Base-by-base conservation (phyloP, 2,888 invertebrate genomes). In the Machimus rusticus region DNA sequence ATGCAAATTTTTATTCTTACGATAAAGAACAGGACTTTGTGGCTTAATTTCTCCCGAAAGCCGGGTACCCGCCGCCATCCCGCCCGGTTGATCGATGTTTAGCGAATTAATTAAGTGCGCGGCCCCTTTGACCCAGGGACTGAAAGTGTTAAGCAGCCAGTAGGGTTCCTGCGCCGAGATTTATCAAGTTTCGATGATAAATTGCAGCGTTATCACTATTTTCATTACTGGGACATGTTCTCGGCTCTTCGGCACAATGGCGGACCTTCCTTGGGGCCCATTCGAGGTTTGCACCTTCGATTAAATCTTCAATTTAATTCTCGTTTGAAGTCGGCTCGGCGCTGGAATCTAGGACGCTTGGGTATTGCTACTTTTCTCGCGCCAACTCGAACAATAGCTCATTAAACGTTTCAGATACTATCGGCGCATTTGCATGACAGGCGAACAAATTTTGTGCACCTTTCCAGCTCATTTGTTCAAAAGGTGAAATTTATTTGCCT, bases 1-100 rank as follows among this genome's bases (percentile, higher is more conserved):
- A 84, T 84, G 84, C 84, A 66, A 84, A 84, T 84, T 84, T 84
- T 74, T 84, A 84, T 84, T 84, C 39, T 84, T 31, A 66, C 23
- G 81, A 51, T 81, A 66, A 81, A 81, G 81, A 55, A 81, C 81
- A 66, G 37, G 66, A 19, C 74, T 84, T 84, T 57, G 57, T 84
- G 84, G 84, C 39, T 66, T 84, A 84, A 66, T 84, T 84, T 39
- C 84, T 23, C 31, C 66, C 23, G 55, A 55, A 81, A 55, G n/a
- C 12, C 55, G 5, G 6, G 31, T 16, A 55, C 1, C 37, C 31
- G 57, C 14, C 14, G 66, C 23, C 66, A n/a, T n/a, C 6, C 51
- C n/a, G 51, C 16, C 51, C 6, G n/a, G 51, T 46, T 81, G 81
- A 81, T 81, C 81, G 55, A 81, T 81, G 81, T 81, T 81, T 81